Evolutionary conservation across 1,140 invertebrate species (phyloP), one percentile per base, ranked within the genome.

Genomic region (Dryas iulia): DNA sequence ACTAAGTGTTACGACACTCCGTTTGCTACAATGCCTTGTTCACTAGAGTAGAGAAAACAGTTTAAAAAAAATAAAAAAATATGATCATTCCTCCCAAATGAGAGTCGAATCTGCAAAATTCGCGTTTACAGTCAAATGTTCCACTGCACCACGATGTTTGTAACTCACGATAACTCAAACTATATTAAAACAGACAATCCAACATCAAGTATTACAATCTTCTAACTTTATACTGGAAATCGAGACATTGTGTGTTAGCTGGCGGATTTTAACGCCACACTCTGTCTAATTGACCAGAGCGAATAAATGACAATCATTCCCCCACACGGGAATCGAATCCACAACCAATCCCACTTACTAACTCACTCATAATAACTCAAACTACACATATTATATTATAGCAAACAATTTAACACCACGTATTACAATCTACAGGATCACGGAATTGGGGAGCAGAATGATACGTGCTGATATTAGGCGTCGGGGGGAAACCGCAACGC

Each of bases 381-480:
- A 31, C 18, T 21, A 18, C n/a, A n/a, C n/a, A n/a, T n/a, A n/a
- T n/a, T n/a, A n/a, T n/a, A n/a, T n/a, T n/a, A n/a, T 31, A 31
- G 30, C 30, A 54, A 54, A 25, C 24, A 54, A 54, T 54, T 25
- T 54, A 54, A 25, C 14, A 47, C 2, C 5, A 47, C n/a, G 7
- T 18, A 24, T 54, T 7, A 53, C 53, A 54, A 25, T 5, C 53
- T 54, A 54, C 23, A 25, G 10, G 53, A n/a, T 47, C 53, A 25
- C 23, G 23, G 11, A 54, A 54, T 54, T 26, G 54, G 28, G 31
- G 26, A 23, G 12, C 30, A 28, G 47, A 62, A 62, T 65, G 33
- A 53, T 31, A 77, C 69, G 76, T 65, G 73, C 62, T 71, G 73
- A 78, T 74, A 78, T 75, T 75, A 73, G 73, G 66, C 68, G 47